phyloP scores from a whole-genome alignment of 2,888 invertebrate genomes.

The Fabriciana adippe region DNA sequence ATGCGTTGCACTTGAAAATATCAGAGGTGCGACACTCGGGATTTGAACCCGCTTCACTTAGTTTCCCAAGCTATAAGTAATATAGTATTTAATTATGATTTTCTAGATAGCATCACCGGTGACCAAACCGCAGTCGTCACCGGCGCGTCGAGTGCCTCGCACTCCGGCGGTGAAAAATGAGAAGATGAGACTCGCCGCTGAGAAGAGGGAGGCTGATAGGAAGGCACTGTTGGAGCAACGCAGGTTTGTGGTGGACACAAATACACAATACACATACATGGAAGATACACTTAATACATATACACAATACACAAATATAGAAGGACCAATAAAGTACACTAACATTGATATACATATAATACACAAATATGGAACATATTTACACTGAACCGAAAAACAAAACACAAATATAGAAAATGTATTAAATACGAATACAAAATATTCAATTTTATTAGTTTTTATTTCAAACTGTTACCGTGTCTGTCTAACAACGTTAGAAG shows the following conservation, averaged over 20 bases:
- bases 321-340: no score
- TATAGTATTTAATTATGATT: not conserved
- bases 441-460: no score
- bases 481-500: no score
- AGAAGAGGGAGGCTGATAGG: slow-evolving; percentile 87
- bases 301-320: no score
- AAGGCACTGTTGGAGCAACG: slow-evolving; percentile 90
- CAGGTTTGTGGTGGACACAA: slow-evolving; percentile 59
- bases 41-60: no score
- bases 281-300: no score
- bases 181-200: slow-evolving; percentile 73
- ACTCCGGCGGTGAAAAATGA: slow-evolving; percentile 62
- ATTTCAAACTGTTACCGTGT: no score
- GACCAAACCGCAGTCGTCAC: slow-evolving; percentile 39
- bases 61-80: not conserved
- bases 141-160: slow-evolving; percentile 45
- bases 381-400: not conserved
- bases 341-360: not conserved
- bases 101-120: slow-evolving; percentile 41
- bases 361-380: not conserved
- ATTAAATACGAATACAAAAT: no score
- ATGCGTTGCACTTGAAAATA: no score
- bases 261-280: no score
- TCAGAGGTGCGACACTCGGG: no score
- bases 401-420: not conserved